These are phyloP conservation scores for Pseudoatta argentina DNA, from an alignment of 1,140 invertebrate genomes.

Conservation along the genomic window DNA sequence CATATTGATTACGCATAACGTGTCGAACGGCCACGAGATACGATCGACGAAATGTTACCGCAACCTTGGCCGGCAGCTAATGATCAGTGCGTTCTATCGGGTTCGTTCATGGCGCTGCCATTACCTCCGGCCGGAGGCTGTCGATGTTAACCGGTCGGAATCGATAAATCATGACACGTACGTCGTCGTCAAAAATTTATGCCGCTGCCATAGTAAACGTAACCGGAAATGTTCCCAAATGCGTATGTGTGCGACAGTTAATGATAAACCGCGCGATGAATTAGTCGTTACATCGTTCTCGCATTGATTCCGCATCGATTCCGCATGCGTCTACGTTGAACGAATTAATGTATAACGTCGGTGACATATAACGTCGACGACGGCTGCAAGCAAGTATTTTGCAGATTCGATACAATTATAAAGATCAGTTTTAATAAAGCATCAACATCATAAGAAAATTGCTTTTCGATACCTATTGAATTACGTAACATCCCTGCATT, in stretches of 20 bases:
- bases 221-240: constrained; percentile 58
- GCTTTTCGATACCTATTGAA: not conserved
- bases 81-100: constrained; percentile 52
- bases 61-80: constrained; percentile 59
- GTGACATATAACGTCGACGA: not conserved
- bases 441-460: not conserved
- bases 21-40: constrained; percentile 60
- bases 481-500: not conserved
- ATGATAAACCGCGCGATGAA: constrained; percentile 52
- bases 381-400: constrained; percentile 13
- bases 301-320: constrained; percentile 2
- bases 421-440: not conserved
- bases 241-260: constrained; percentile 46
- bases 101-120: constrained; percentile 33
- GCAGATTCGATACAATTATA: not conserved
- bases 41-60: constrained; percentile 56
- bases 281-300: constrained; percentile 43
- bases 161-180: constrained; percentile 57
- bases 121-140: constrained; percentile 45
- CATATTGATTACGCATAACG: constrained; percentile 59
- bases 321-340: not conserved
- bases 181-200: constrained; percentile 58
- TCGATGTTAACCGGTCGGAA: constrained; percentile 57
- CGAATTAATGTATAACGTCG: constrained; percentile 7
- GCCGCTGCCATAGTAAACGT: constrained; percentile 39